Percentiles rank a stretch among this genome's conserved stretches.
phyloP scores from a whole-genome alignment of 2,113 vertebrate species.

The Lonchura striata region DNA sequence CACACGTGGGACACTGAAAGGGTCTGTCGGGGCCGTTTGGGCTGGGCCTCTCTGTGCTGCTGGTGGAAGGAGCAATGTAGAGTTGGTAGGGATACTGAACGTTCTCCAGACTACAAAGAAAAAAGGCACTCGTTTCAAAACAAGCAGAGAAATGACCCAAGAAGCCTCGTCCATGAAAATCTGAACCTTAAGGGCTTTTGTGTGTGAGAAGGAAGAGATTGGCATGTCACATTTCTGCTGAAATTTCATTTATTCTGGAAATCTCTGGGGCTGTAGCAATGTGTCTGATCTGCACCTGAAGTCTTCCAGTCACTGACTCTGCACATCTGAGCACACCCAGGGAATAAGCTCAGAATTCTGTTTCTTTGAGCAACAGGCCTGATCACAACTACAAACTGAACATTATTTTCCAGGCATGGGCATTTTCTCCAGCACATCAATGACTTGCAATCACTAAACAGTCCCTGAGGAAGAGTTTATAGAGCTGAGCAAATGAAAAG shows the following conservation, averaged over 20 bases:
- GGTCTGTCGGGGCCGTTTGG: constrained; percentile 93
- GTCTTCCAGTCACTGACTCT: not conserved
- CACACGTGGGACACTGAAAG: constrained; percentile 96
- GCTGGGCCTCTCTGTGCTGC: constrained; percentile 86
- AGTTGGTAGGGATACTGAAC: constrained; percentile 97
- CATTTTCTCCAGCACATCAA: not conserved
- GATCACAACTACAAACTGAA: not conserved
- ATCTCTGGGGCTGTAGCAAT: not conserved
- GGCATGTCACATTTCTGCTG: not conserved
- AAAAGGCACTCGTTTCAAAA: constrained; percentile 45
- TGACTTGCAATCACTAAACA: not conserved
- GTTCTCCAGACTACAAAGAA: constrained; percentile 86
- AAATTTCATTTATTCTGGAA: not conserved
- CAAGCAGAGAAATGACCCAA: not conserved
- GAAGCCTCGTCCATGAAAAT: not conserved
- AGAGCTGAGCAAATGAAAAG: not conserved
- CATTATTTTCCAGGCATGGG: not conserved
- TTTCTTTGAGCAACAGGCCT: not conserved
- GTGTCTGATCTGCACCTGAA: not conserved
- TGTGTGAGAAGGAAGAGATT: not conserved
- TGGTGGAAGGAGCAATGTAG: constrained; percentile 93
- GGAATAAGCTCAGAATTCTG: not conserved
- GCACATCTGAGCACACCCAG: not conserved
- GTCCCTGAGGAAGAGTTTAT: not conserved
- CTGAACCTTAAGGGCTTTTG: not conserved